phyloP scores from a whole-genome alignment of 2,113 vertebrate species.

The Pseudorasbora parva region DNA sequence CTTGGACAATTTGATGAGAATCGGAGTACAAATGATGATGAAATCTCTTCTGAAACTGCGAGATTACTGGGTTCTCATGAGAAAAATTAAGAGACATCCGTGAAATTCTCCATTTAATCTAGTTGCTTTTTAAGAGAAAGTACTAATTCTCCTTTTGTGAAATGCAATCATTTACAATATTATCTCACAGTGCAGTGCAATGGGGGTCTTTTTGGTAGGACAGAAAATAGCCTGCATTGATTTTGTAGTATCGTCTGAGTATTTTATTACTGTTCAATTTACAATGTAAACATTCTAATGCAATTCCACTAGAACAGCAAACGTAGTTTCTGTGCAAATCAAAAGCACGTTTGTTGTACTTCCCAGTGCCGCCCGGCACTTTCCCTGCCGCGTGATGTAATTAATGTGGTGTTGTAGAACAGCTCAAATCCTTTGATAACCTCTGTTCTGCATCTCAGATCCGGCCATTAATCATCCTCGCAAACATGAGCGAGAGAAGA shows the following conservation, averaged over 20 bases:
- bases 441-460: conserved; percentile 62
- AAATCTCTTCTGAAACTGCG: not conserved
- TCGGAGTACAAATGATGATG: not conserved
- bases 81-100: not conserved
- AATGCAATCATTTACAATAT: not conserved
- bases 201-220: not conserved
- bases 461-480: conserved; percentile 77
- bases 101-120: not conserved
- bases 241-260: not conserved
- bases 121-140: not conserved
- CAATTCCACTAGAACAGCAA: not conserved
- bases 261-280: not conserved
- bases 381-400: conserved; percentile 67
- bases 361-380: conserved; percentile 38
- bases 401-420: conserved; percentile 72
- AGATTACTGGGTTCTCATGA: not conserved
- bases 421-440: conserved; percentile 69
- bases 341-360: conserved; percentile 7
- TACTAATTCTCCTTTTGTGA: not conserved
- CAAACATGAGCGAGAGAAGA: conserved; percentile 50
- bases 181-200: not conserved
- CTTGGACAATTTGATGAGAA: not conserved
- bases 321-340: conserved; percentile 23
- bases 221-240: not conserved
- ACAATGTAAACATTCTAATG: no score